These are phyloP conservation scores for Rosalia funebris DNA, from an alignment of 2,888 invertebrate genomes.

Conservation along the genomic window DNA sequence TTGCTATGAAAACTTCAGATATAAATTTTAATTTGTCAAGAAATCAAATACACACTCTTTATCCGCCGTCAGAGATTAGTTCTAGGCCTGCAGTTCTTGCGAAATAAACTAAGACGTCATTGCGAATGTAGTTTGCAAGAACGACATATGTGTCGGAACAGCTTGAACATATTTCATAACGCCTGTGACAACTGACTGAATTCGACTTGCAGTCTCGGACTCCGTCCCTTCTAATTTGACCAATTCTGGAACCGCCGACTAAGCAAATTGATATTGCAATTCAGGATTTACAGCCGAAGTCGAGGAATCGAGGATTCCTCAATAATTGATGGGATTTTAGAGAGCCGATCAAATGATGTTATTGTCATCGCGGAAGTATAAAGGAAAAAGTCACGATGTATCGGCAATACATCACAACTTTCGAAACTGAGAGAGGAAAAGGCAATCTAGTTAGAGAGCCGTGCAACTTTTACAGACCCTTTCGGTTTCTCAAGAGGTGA, in stretches of 20 bases:
- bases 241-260: slow-evolving; percentile 53
- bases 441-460: too few relatives aligned
- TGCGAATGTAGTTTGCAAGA: slow-evolving; percentile 40
- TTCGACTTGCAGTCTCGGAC: slow-evolving; percentile 41
- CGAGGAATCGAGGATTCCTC: slow-evolving; percentile 31
- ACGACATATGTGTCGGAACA: slow-evolving; percentile 41
- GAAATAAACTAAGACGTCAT: slow-evolving; percentile 47
- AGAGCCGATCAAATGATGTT: slow-evolving; percentile 34
- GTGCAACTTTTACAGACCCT: too few relatives aligned
- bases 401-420: not conserved
- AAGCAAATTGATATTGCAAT: slow-evolving; percentile 42
- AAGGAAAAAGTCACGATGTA: slow-evolving; percentile 14
- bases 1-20: not conserved
- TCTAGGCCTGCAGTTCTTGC: slow-evolving; percentile 29
- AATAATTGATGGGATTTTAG: slow-evolving; percentile 39
- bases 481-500: too few relatives aligned
- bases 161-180: slow-evolving; percentile 45
- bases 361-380: slow-evolving; percentile 27
- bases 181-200: slow-evolving; percentile 41
- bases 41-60: slow-evolving; percentile 15
- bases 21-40: not conserved
- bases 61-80: slow-evolving; percentile 29
- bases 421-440: slow-evolving; percentile 6
- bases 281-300: slow-evolving; percentile 30
- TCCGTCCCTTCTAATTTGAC: slow-evolving; percentile 49